Evolutionary conservation across 2,797 vertebrate genomes (phyloP).

Genomic region (Ceryle rudis): DNA sequence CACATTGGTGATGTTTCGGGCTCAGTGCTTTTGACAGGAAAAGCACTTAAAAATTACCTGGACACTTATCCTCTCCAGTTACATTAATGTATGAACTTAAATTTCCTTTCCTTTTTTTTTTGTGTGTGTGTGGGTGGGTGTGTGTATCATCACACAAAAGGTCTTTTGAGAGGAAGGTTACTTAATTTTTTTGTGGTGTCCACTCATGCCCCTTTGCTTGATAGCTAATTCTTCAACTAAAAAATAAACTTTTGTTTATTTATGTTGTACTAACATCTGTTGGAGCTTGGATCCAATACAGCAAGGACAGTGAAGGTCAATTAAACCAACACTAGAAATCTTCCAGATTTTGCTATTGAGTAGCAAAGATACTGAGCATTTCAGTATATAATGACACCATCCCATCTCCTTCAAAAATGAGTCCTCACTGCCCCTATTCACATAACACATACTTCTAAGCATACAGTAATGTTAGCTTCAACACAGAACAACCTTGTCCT

Average conservation of each 20-base stretch:
- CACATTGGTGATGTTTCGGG: conserved; percentile 2
- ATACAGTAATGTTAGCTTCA: neutral
- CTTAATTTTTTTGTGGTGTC: neutral
- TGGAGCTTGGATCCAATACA: conserved; percentile 15
- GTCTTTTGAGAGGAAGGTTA: neutral
- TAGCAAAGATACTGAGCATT: neutral
- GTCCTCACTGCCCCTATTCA: neutral
- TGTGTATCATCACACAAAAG: neutral
- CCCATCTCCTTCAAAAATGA: neutral
- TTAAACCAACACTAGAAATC: neutral
- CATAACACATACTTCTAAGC: neutral
- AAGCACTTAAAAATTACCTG: conserved; percentile 52
- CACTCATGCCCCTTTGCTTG: neutral
- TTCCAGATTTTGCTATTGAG: neutral
- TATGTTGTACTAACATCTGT: conserved; percentile 48
- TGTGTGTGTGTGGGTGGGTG: too few species aligned
- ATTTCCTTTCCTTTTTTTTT: neutral
- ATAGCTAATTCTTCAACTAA: neutral
- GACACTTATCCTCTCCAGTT: conserved; percentile 11
- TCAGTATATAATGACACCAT: neutral
- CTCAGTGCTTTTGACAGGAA: conserved; percentile 24
- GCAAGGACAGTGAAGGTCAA: neutral
- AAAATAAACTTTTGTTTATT: conserved; percentile 14
- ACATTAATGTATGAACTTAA: neutral
- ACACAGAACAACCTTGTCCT: neutral